A percentile compares a stretch with the other conserved stretches of the same genome.
These are phyloP conservation scores for Hyperoplus lanceolatus DNA, from an alignment of 2,797 vertebrate species.

Conservation along the genomic window DNA sequence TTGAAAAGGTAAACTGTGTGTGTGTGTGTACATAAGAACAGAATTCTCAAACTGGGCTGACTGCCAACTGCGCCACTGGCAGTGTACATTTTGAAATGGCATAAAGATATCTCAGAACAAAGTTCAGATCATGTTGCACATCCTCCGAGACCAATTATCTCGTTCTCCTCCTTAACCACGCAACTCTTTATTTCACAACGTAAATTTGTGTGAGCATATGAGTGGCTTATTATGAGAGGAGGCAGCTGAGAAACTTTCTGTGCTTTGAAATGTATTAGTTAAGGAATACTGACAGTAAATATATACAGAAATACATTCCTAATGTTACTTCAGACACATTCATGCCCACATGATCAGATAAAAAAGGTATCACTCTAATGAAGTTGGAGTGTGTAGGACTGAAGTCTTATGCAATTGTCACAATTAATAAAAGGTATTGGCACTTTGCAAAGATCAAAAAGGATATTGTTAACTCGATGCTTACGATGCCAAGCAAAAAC, in stretches of 20 bases:
- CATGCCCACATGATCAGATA: slow-evolving; percentile 2
- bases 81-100: slow-evolving; percentile 64
- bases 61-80: slow-evolving; percentile 57
- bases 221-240: slow-evolving; percentile 6
- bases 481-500: slow-evolving; percentile 6
- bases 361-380: background rate
- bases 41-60: slow-evolving; percentile 48
- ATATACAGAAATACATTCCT: background rate
- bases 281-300: slow-evolving; percentile 10
- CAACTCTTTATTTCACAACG: slow-evolving; percentile 56
- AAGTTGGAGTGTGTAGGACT: slow-evolving; percentile 1
- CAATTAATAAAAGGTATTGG: background rate
- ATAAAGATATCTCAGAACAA: slow-evolving; percentile 60
- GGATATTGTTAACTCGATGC: background rate
- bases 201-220: slow-evolving; percentile 15
- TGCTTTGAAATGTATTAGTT: slow-evolving; percentile 26
- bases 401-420: background rate
- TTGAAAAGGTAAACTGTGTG: slow-evolving; percentile 31
- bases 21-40: background rate
- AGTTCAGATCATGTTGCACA: slow-evolving; percentile 71
- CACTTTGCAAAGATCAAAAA: background rate
- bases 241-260: background rate
- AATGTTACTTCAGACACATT: background rate
- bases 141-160: slow-evolving; percentile 82
- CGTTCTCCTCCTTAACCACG: slow-evolving; percentile 54